Base-by-base conservation (phyloP, 2,888 invertebrate species). In the Pachymerium ferrugineum region DNA sequence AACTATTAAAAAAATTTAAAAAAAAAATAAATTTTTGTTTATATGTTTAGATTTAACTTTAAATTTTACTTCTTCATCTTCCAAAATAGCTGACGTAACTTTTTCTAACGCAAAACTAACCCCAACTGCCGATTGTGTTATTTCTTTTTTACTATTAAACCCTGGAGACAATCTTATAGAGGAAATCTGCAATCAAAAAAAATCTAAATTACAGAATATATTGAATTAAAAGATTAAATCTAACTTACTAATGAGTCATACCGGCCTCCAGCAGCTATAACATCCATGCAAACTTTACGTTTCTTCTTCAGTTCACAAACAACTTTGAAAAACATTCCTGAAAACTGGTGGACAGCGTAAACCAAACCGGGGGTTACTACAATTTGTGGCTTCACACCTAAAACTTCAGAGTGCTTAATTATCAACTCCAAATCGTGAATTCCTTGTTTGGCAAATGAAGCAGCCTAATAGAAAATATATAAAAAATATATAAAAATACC, bases 211-310 rank as follows among this genome's bases (percentile, higher is more conserved):
- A 19, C 5, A 25, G 12, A 62, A 3, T 4, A 3, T 3, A 62
- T 62, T 1, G 12, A 28, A 62, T n/a, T 5, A n/a, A 12, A 6
- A 16, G 3, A 62, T 19, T 12, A 62, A 25, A 25, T 62, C 8
- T 12, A 14, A 62, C 14, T 35, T 35, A 97, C 86, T 85, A 96
- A 86, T 10, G 87, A 87, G 82, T 97, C 94, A 79, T 96, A 97
- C 78, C 95, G 88, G 42, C 96, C 95, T 0, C 97, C 97, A 6
- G 89, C 90, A 0, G 95, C 95, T 62, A 97, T 85, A 0, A 94
- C 88, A 77, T 87, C 91, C 78, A 85, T 86, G 76, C 84, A 88
- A 19, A 83, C 82, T 75, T 84, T 85, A 73, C 85, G 84, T 76
- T 86, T 86, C 76, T 85, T 85, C 77, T 85, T 86, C 69, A 86